Percentiles rank a stretch among this genome's conserved stretches.
Evolutionary conservation across 2,888 invertebrate genomes (phyloP).

Genomic region (Anthrax anthrax): DNA sequence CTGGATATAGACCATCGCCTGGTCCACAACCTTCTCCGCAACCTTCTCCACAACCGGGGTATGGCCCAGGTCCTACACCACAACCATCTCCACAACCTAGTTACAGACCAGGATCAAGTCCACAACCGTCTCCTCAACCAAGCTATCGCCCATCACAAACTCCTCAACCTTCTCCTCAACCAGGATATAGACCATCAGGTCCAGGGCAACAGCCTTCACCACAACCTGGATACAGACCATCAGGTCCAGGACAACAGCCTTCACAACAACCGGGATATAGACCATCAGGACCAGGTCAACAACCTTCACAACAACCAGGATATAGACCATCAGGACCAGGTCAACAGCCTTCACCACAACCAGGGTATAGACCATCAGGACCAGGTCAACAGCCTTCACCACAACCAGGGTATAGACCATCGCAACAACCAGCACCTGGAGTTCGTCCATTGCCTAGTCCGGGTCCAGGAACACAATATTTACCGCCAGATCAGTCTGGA

Average conservation of each 20-base stretch:
- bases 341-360: not conserved
- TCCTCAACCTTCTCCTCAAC: not conserved
- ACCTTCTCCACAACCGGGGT: not conserved
- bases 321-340: not conserved
- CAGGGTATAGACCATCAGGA: not conserved
- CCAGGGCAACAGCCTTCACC: not conserved
- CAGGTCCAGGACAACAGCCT: not conserved
- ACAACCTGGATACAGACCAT: not conserved
- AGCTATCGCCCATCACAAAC: not conserved
- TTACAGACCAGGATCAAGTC: not conserved
- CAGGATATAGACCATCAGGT: not conserved
- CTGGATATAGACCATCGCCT: constrained; percentile 10
- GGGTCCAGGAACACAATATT: not conserved
- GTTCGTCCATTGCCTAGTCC: not conserved
- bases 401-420: not conserved
- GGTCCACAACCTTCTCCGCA: not conserved
- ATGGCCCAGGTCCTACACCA: not conserved
- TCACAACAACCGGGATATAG: not conserved
- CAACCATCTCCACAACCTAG: not conserved
- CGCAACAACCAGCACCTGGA: not conserved
- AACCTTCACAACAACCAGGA: not conserved
- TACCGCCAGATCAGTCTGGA: not conserved
- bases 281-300: not conserved
- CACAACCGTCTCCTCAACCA: not conserved
- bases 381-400: not conserved